Conservation (phyloP, 2,113 vertebrate genomes). For the Gnathonemus longibarbis region DNA sequence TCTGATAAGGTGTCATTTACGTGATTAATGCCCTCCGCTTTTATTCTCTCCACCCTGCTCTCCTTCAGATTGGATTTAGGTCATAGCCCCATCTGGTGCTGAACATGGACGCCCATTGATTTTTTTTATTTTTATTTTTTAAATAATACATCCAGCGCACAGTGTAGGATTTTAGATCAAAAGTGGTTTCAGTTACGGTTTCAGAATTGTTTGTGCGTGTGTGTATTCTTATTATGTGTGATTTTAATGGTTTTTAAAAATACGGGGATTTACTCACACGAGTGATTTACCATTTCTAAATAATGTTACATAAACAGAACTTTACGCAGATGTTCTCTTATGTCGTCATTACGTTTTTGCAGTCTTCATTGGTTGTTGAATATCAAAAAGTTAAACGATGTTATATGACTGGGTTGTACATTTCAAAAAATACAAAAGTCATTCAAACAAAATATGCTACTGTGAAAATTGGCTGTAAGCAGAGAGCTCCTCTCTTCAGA, state of each 20-base stretch:
- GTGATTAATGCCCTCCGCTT: conserved; percentile 60
- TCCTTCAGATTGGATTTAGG: conserved; percentile 47
- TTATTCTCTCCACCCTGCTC: conserved; percentile 31
- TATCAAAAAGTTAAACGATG: not conserved
- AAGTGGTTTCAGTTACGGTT: not conserved
- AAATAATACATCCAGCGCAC: conserved; percentile 12
- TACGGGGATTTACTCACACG: not conserved
- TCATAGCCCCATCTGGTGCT: conserved; percentile 41
- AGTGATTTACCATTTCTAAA: not conserved
- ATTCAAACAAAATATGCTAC: not conserved
- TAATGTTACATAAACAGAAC: not conserved
- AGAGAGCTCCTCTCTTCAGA: not conserved
- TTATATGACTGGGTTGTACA: not conserved
- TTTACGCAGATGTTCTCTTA: not conserved
- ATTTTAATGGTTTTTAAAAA: not conserved
- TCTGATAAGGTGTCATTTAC: conserved; percentile 3
- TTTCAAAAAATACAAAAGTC: not conserved
- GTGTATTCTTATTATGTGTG: not conserved
- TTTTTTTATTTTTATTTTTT: not conserved
- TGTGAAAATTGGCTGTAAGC: not conserved
- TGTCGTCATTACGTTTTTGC: not conserved
- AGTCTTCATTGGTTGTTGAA: not conserved
- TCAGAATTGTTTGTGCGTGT: not conserved
- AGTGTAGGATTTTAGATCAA: conserved; percentile 39
- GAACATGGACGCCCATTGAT: conserved; percentile 38